Base-by-base conservation (phyloP, 1,140 invertebrate genomes). In the Parapsyche elsis region DNA sequence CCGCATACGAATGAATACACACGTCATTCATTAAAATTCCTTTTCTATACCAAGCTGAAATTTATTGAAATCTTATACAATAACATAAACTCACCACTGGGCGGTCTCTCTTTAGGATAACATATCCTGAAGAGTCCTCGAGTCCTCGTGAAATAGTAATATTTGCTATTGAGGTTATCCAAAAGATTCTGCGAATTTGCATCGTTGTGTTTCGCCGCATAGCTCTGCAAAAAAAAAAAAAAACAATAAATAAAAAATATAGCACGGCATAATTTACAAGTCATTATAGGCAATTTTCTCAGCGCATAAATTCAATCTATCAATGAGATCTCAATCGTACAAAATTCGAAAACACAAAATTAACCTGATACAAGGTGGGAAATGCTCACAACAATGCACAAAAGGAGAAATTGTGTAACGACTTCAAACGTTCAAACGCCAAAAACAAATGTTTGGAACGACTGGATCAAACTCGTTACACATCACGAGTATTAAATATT, bases 71-170 rank as follows among this genome's bases (percentile, higher is more conserved):
- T n/a, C n/a, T n/a, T n/a, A 38, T 7, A 38, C 16, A 9, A 19
- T 21, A 9, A 9, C n/a, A n/a, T n/a, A 44, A 77, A 83, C 89
- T 92, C 90, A 96, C 95, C 94, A 86, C 93, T 92, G 75, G 94
- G 94, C 61, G 95, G 95, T 83, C 94, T 91, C 85, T 97, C 94
- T 87, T 95, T 95, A 23, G 95, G 95, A 87, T 96, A 97, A 85
- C 96, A 98, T 88, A 95, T 93, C 85, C 96, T 91, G 90, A 97
- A 97, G 4, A 98, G 90, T 84, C 96, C 96, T 84, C 95, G 92
- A 82, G 95, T 96, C 85, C 95, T 92, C 46, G 95, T 95, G 87
- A 92, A 96, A 87, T 94, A 96, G 85, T 92, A 95, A 87, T 94
- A 96, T 88, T 96, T 95, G 71, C 90, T 91, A 86, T 95, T 95